Evolutionary conservation across 2,113 vertebrate species (phyloP), one percentile per base, ranked within the genome.

Genomic region (Notarius lentiginosus): DNA sequence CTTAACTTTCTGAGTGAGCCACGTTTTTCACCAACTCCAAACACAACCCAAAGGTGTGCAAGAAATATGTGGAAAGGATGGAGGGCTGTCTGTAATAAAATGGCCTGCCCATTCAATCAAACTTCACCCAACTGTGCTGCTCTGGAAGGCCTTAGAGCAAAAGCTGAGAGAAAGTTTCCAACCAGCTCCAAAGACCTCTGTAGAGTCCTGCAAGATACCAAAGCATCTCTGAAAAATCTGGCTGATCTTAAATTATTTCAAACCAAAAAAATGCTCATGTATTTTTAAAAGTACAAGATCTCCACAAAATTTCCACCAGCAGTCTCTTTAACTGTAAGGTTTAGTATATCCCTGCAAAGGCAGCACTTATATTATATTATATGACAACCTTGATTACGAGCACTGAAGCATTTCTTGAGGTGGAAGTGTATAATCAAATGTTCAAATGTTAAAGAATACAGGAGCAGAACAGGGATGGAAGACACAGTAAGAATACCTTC

Each of bases 351-450:
- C n/a, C 49, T 70, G 10, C 17, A 70, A 30, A 34, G n/a, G 24
- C n/a, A 56, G 30, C 24, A 55, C 22, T 76, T 83, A 51, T 18
- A 53, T 14, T 66, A 24, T 82, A 82, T 49, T 66, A 24, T 82
- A 83, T 49, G 80, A 82, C 24, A 82, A 65, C 47, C 61, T 83
- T 53, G 27, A 22, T 66, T 68, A 53, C 2, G 49, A 53, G 24
- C 7, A 18, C 24, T 53, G 15, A 83, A 53, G 14, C 27, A 56
- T 72, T 22, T 34, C 17, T 73, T 34, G 30, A 70, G 20, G 73
- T 84, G 27, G 24, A 80, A 80, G 22, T 70, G 20, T 86, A 72
- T 73, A 81, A 86, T 85, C 20, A 86, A 86, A 86, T 73, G 55
- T 86, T 80, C 9, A 79, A 85, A 79, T 85, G 66, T 72, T 55